Conservation (phyloP, 23 tunicate species). For the Styela plicata region DNA sequence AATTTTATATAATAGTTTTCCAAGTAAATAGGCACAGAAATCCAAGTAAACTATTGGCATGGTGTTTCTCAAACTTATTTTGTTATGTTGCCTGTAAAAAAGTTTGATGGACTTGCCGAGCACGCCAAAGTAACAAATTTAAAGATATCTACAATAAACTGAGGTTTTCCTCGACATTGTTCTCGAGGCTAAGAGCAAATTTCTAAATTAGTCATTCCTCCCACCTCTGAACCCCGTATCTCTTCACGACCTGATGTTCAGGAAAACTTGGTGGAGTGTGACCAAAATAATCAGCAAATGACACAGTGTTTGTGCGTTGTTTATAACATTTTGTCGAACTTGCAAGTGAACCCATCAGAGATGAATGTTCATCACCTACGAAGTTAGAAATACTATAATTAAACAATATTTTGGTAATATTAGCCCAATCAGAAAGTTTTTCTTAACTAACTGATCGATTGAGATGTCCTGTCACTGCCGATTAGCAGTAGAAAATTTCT, state of each 20-base stretch:
- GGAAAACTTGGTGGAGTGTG: slow-evolving; percentile 27
- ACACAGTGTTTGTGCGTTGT: slow-evolving; percentile 46
- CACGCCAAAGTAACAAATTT: background rate
- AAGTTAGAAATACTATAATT: background rate
- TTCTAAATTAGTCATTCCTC: background rate
- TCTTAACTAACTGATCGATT: too few relatives aligned
- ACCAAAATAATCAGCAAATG: slow-evolving; percentile 63
- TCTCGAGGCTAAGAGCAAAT: background rate
- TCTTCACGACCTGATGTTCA: slow-evolving; percentile 59
- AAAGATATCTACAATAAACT: background rate
- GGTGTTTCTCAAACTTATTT: too few relatives aligned
- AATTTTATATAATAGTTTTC: too few relatives aligned
- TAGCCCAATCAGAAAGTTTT: too few relatives aligned
- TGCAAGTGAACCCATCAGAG: slow-evolving; percentile 30
- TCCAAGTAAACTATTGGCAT: too few relatives aligned
- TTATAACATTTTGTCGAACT: slow-evolving; percentile 50
- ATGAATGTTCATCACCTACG: slow-evolving; percentile 20
- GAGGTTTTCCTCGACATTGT: background rate
- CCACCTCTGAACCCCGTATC: slow-evolving; percentile 61
- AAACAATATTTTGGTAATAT: too few relatives aligned
- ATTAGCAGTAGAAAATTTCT: too few relatives aligned
- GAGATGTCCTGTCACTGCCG: too few relatives aligned
- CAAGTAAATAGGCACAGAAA: too few relatives aligned
- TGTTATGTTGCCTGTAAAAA: too few relatives aligned
- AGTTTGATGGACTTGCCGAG: background rate